Conservation (phyloP, 2,113 vertebrate species). For the Antechinus flavipes region DNA sequence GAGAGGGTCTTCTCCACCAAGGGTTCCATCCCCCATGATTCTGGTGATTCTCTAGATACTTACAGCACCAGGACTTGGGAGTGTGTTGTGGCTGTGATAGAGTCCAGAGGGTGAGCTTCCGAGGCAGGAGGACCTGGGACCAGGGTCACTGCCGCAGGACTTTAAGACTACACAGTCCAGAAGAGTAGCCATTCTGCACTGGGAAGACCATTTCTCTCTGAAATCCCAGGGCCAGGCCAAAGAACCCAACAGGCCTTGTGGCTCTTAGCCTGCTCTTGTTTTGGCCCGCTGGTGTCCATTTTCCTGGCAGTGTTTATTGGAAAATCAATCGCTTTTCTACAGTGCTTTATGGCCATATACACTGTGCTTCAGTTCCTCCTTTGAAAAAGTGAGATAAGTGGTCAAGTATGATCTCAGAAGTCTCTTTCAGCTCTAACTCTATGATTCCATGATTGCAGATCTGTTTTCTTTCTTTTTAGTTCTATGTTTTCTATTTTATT, state of each 20-base stretch:
- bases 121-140: background rate
- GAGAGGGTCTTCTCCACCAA: rapidly evolving
- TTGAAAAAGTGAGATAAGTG: background rate
- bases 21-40: too few relatives aligned
- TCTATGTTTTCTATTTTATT: background rate
- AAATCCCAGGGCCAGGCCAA: background rate
- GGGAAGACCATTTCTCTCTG: background rate
- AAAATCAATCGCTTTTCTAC: background rate
- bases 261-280: background rate
- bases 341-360: background rate
- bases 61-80: background rate
- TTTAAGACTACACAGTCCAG: background rate
- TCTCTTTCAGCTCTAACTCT: background rate
- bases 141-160: background rate
- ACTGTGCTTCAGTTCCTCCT: background rate
- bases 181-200: background rate
- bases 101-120: background rate
- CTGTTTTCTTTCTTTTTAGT: background rate
- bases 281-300: background rate
- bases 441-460: background rate
- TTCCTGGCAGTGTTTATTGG: background rate
- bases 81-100: background rate
- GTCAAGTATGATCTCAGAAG: background rate
- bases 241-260: background rate
- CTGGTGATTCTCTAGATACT: background rate